Base-by-base conservation (phyloP, 1,140 invertebrate species). In the Eupristina koningsbergeri region DNA sequence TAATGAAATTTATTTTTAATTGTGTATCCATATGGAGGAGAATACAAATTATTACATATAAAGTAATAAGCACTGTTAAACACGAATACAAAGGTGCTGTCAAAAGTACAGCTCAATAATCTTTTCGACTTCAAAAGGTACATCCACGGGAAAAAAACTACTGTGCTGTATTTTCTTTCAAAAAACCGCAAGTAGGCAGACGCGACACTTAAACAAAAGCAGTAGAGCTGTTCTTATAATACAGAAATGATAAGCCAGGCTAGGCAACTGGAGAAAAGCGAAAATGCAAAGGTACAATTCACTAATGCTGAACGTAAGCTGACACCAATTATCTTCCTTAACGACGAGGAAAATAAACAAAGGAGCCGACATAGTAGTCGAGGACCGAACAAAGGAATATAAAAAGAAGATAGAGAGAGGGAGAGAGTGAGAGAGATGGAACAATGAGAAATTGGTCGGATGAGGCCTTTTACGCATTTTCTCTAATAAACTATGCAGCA, bases 251-350 rank as follows among this genome's bases (percentile, higher is more conserved):
- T 73, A 81, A 81, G 79, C 67, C 67, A 15, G n/a, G 36, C 34
- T 67, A 58, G 76, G 73, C 73, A 64, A 69, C 41, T 19, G 26
- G 74, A 78, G 61, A 63, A 61, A 69, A 29, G 19, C 19, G 41
- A 74, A 84, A 81, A 81, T 58, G 34, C 39, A 81, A 84, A 80
- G 39, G 41, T 81, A 77, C 47, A 84, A 84, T 80, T 26, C 58
- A 34, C 29, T 69, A 74, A 45, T 58, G 17, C 31, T 45, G 64
- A 78, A 50, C 45, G 74, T 85, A 75, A 85, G 73, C 79, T 77
- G 73, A 81, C 73, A 78, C 47, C 84, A 85, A 85, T 85, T 85
- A 85, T 85, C 84, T 61, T 50, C 17, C 36, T 77, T 81, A 78
- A 85, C 22, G 61, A 78, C 9, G 36, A 78, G 50, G 64, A 75